Evolutionary conservation across 2,797 vertebrate species (phyloP), one percentile per base, ranked within the genome.

Genomic region (Phaenicophaeus curvirostris): DNA sequence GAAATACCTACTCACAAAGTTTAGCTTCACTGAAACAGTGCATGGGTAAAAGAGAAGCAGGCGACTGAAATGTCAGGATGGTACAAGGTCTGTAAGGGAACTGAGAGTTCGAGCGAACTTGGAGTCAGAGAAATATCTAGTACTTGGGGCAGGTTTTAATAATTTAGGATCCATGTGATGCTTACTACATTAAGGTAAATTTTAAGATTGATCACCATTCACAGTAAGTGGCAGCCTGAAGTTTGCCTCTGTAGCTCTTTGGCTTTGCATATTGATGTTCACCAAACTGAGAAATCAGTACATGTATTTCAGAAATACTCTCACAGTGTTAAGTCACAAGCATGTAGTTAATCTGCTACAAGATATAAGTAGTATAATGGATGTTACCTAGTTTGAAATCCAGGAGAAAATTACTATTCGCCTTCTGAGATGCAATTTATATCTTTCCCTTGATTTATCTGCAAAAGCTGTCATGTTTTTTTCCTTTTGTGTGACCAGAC

Each of bases 151-250:
- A 28, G 15, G 28, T n/a, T 80, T 80, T 39, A 88, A 92, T 90
- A 41, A 71, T 71, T 67, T 33, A 71, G 61, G 72, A 85, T 30
- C 55, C n/a, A 10, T 1, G 17, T 54, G 72, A 51, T 75, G 53
- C 61, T 89, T 77, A 33, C 41, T 28, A 2, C 20, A 11, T 74
- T 53, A 57, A 85, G 48, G 50, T 81, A 76, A 68, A 92, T 90
- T 68, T 90, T 59, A 66, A 73, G 54, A 89, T 39, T 59, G 81
- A 79, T 90, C 80, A 75, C 63, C 67, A 81, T 89, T 90, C 86
- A 53, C 31, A 71, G 57, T 9, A 67, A 87, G 53, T 28, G 85
- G 30, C 61, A 71, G 57, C 24, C 63, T 83, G 2, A 85, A 87
- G 59, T 85, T 90, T 92, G 37, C 57, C 39, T 79, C 53, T 19